These are phyloP conservation scores for Salticus scenicus DNA, from an alignment of 2,888 invertebrate species.

Conservation along the genomic window DNA sequence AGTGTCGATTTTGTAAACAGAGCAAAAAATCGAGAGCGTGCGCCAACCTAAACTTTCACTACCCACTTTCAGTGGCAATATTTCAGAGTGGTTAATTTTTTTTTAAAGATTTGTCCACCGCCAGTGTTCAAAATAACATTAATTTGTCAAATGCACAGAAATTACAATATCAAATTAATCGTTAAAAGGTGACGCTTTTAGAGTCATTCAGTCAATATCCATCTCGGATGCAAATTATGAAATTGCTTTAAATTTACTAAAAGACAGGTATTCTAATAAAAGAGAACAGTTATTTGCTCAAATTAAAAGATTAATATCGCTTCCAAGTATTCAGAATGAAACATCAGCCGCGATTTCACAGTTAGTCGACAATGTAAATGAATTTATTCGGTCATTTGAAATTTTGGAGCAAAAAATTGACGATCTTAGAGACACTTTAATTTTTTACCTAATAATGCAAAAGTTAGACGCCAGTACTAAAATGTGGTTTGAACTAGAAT, in stretches of 20 bases:
- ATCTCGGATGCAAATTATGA: not conserved
- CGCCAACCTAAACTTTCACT: not conserved
- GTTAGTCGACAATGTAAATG: constrained; percentile 7
- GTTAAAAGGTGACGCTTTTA: not conserved
- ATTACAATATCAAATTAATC: not conserved
- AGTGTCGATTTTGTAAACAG: too few relatives aligned
- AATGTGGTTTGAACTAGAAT: not conserved
- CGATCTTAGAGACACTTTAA: not conserved
- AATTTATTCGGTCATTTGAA: constrained; percentile 7
- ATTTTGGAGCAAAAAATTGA: constrained; percentile 12
- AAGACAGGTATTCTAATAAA: constrained; percentile 21
- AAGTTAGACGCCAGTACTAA: not conserved
- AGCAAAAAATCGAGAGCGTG: too few relatives aligned
- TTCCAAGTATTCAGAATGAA: constrained; percentile 10
- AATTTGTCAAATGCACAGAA: not conserved
- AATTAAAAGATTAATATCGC: constrained; percentile 2
- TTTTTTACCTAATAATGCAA: not conserved
- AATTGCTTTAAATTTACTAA: not conserved
- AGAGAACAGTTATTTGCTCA: constrained; percentile 13
- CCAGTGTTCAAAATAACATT: not conserved
- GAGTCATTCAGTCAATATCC: not conserved
- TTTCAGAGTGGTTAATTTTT: not conserved
- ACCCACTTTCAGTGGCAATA: not conserved
- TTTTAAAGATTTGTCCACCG: not conserved
- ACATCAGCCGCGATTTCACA: not conserved